These are phyloP conservation scores for Cricetomys ansorgei DNA, from an alignment of 2,113 vertebrate species.

Conservation along the genomic window DNA sequence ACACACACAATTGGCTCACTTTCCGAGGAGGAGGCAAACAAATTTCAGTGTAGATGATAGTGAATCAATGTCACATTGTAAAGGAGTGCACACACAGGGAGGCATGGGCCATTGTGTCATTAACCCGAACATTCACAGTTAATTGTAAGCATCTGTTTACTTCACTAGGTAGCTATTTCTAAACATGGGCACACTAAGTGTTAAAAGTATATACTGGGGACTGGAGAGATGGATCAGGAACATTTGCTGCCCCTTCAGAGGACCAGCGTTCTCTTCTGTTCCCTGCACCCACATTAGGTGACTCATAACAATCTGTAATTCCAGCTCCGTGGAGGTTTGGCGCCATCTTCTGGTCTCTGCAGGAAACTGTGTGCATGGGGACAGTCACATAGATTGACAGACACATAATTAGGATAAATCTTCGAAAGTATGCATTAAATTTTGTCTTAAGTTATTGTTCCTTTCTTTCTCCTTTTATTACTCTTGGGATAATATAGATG, in stretches of 20 bases:
- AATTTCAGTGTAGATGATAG: not conserved
- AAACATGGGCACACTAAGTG: not conserved
- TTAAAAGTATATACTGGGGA: not conserved
- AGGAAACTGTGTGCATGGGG: not conserved
- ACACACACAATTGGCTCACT: not conserved
- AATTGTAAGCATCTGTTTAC: not conserved
- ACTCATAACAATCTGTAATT: not conserved
- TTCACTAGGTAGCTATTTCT: not conserved
- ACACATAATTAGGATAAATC: not conserved
- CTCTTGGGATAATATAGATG: not conserved
- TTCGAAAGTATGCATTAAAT: not conserved
- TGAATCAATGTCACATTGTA: not conserved
- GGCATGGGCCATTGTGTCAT: not conserved
- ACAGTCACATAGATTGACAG: not conserved
- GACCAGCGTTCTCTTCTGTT: not conserved
- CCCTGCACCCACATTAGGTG: not conserved
- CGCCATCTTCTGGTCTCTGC: not conserved
- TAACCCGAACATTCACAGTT: not conserved
- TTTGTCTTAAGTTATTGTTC: slow-evolving; percentile 19
- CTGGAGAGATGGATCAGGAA: not conserved
- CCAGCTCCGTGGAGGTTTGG: not conserved
- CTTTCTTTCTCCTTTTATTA: slow-evolving; percentile 2
- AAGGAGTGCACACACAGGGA: not conserved
- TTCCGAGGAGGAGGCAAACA: not conserved
- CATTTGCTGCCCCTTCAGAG: not conserved